A percentile compares a stretch with the other conserved stretches of the same genome.
Conservation (phyloP, 2,888 invertebrate genomes). For the Matsumyia berberina region DNA sequence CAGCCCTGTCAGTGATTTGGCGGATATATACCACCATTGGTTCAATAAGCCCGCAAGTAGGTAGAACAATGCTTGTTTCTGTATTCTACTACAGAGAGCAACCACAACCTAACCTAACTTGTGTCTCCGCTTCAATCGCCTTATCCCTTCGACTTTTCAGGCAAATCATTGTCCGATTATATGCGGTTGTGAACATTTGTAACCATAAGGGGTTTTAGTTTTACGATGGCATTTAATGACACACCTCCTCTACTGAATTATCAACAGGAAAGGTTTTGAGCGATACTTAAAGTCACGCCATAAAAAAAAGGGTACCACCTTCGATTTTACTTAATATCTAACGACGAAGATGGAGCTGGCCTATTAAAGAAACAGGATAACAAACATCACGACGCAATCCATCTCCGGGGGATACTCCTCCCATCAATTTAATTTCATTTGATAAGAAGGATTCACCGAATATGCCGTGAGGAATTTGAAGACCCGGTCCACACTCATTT, state of each 20-base stretch:
- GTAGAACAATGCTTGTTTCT: too few relatives aligned
- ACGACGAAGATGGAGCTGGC: slow-evolving; percentile 52
- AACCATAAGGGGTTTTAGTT: neutral
- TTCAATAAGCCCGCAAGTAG: too few relatives aligned
- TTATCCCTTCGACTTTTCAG: too few relatives aligned
- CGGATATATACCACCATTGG: too few relatives aligned
- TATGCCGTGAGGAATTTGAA: slow-evolving; percentile 1
- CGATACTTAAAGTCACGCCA: too few relatives aligned
- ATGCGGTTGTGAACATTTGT: too few relatives aligned
- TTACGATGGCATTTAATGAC: neutral
- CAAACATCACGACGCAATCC: slow-evolving; percentile 45
- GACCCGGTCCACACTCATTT: slow-evolving; percentile 29
- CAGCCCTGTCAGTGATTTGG: too few relatives aligned
- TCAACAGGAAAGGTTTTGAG: neutral
- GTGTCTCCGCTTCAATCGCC: too few relatives aligned
- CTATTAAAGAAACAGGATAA: slow-evolving; percentile 52
- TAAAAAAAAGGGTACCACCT: slow-evolving; percentile 16
- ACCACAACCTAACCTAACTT: too few relatives aligned
- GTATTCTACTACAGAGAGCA: too few relatives aligned
- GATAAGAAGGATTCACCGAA: slow-evolving; percentile 47
- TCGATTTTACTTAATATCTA: slow-evolving; percentile 9
- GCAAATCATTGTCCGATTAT: too few relatives aligned
- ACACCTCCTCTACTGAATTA: slow-evolving; percentile 3
- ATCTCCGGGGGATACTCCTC: slow-evolving; percentile 44
- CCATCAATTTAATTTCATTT: slow-evolving; percentile 42